Evolutionary conservation across 1,140 invertebrate species (phyloP), one percentile per base, ranked within the genome.

Genomic region (Drosophila pruinosa): DNA sequence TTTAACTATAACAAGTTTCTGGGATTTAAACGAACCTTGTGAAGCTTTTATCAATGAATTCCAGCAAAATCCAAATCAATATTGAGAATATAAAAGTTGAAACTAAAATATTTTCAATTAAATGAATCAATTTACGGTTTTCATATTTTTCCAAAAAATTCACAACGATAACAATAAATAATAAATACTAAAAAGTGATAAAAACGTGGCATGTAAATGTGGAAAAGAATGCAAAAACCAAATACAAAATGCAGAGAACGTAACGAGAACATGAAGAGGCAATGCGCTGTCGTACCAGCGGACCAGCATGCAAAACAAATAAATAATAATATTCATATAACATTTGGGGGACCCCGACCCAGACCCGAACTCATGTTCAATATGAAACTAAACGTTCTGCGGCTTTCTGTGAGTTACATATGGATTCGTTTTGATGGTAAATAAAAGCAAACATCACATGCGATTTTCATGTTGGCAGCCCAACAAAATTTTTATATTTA

Each of bases 61-160:
- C 14, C 21, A 17, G 12, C 2, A 4, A 48, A 48, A n/a, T 34
- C 19, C 1, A 54, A 4, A 7, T 6, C 5, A 5, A 28, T 26
- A 67, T 43, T 36, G 15, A 28, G n/a, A 12, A 21, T 53, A 22
- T 10, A 48, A 48, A 26, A 6, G n/a, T 8, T 7, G 5, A 7
- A 50, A 19, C 69, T 34, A 24, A 62, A 74, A 52, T 34, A 39
- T 78, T 74, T 75, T 70, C 64, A 82, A 82, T 83, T 64, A 78
- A 79, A 78, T 53, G 54, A 28, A 72, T 63, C 58, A 79, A 65
- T 83, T 69, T 76, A 70, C 72, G 22, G 43, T 22, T 31, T n/a
- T 54, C 26, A 65, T 65, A 65, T 85, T 76, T 57, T 45, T 56
- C 6, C n/a, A n/a, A 26, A 31, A 64, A 64, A 78, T 70, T 39